Evolutionary conservation across 2,797 vertebrate genomes (phyloP), one percentile per base, ranked within the genome.

Genomic region (Amblyraja radiata): DNA sequence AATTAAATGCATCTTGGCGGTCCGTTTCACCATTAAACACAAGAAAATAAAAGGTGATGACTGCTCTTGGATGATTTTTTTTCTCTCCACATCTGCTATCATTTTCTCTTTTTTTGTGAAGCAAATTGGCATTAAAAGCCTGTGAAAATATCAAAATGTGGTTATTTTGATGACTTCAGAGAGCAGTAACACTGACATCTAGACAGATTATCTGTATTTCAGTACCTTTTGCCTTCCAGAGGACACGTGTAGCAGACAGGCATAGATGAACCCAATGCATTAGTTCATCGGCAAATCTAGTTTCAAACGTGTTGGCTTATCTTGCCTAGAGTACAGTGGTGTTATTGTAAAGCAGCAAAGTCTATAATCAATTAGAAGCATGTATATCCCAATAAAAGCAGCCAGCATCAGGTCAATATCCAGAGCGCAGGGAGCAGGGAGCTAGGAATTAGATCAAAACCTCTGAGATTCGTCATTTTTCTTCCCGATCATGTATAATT

Each of bases 381-480:
- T 28, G 23, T 76, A 73, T 76, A 54, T 54, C 39, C 90, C 71
- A 92, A 92, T 92, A 74, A 92, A 46, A 39, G n/a, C 13, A 13
- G 6, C 46, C 39, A 54, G 36, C n/a, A 54, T 58, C 71, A 54
- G 39, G 25, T 92, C 90, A 91, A 74, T 39, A 74, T 4, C 46
- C 36, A 76, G 71, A 54, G 73, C 71, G 1, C n/a, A 13, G 90
- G 25, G 28, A 91, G 71, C 90, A 91, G 3, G 25, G 73, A 14
- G 71, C 71, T 46, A 23, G 36, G 88, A 90, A 71, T 74, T 74
- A 76, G 90, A 92, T 58, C 25, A 76, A 92, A 92, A 54, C 90
- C 90, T 92, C 71, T 92, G 74, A 92, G 39, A 92, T 76, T 58
- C 54, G 76, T 92, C 71, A 92, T 92, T 92, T 25, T 76, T 92